Evolutionary conservation across 1,140 invertebrate genomes (phyloP).

Genomic region (Drosophila saltans): DNA sequence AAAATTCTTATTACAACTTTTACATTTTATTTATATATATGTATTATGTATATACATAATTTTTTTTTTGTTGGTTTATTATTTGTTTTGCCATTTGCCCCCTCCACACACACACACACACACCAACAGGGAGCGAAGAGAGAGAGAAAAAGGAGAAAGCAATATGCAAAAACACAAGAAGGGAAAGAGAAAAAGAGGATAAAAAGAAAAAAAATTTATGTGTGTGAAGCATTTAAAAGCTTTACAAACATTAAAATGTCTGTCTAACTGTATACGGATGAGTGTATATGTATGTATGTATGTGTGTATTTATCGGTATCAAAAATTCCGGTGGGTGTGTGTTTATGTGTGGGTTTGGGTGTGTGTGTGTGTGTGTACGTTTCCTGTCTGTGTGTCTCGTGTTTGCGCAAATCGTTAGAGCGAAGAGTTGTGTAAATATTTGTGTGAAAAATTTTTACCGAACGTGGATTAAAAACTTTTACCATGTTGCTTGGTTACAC

Average conservation of each 20-base stretch:
- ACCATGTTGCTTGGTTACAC: slow-evolving; percentile 68
- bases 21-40: slow-evolving; percentile 63
- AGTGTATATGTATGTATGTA: slow-evolving; percentile 19
- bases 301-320: slow-evolving; percentile 64
- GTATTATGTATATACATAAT: neutral
- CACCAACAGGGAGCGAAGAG: neutral
- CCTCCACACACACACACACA: slow-evolving; percentile 1
- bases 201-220: slow-evolving; percentile 54
- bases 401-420: slow-evolving; percentile 80
- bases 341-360: slow-evolving; percentile 23
- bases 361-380: slow-evolving; percentile 14
- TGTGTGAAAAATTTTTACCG: slow-evolving; percentile 78
- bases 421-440: slow-evolving; percentile 81
- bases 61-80: slow-evolving; percentile 68
- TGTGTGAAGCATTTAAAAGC: slow-evolving; percentile 77
- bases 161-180: slow-evolving; percentile 29
- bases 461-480: slow-evolving; percentile 81
- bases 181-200: slow-evolving; percentile 38
- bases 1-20: slow-evolving; percentile 75
- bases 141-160: slow-evolving; percentile 3
- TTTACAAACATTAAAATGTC: slow-evolving; percentile 81
- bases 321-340: slow-evolving; percentile 55
- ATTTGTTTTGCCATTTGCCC: slow-evolving; percentile 75
- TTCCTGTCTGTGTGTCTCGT: slow-evolving; percentile 58
- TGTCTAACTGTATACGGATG: slow-evolving; percentile 62